A percentile compares a stretch with the other conserved stretches of the same genome.
Evolutionary conservation across 2,113 vertebrate genomes (phyloP).

Genomic region (human (Homo sapiens)): DNA sequence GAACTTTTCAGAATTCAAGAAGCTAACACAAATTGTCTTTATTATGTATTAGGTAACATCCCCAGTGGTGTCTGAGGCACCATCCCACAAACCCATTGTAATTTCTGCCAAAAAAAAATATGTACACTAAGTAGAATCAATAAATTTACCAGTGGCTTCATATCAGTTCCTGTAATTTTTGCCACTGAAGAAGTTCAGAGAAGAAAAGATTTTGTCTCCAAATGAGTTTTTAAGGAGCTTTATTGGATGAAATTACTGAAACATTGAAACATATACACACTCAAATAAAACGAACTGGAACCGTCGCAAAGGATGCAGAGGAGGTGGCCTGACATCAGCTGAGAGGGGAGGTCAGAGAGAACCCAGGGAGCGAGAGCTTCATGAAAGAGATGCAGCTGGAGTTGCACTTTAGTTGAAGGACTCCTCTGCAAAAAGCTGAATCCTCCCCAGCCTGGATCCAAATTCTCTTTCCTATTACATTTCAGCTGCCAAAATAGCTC

Average conservation of each 20-base stretch:
- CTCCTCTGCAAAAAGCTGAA: neutral
- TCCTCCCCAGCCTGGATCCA: neutral
- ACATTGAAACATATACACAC: accelerated
- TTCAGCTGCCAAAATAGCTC: slow-evolving; percentile 66
- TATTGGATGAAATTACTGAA: neutral
- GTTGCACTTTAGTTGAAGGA: neutral
- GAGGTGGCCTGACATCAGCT: neutral
- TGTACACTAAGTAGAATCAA: neutral
- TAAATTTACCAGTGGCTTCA: neutral
- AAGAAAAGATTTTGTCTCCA: neutral
- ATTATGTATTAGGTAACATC: accelerated
- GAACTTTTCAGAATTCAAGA: neutral
- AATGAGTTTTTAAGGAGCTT: neutral
- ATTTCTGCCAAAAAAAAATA: neutral
- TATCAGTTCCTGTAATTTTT: neutral
- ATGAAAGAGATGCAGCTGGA: too few relatives aligned
- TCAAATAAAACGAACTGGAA: accelerated
- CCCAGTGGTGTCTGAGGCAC: neutral
- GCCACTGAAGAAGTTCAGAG: neutral
- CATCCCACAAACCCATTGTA: neutral
- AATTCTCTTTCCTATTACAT: slow-evolving; percentile 28
- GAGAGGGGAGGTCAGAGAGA: accelerated
- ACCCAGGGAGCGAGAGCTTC: neutral
- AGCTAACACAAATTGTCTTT: neutral
- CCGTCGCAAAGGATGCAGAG: accelerated